These are phyloP conservation scores for Collichthys lucidus DNA, from an alignment of 2,113 vertebrate genomes.

Conservation along the genomic window DNA sequence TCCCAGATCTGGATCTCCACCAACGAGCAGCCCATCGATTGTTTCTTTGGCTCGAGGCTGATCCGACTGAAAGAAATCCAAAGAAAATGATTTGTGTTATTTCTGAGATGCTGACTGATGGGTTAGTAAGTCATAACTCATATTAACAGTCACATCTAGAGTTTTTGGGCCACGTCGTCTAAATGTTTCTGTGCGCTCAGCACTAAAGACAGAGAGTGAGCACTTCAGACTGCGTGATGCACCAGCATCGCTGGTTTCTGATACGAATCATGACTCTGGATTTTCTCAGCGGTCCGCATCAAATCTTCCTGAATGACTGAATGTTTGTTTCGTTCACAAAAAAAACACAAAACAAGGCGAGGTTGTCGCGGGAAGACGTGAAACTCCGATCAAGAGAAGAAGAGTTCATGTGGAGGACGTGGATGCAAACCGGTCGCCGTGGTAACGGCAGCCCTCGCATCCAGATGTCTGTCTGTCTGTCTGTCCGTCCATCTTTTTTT, in stretches of 20 bases:
- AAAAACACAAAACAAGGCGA: background rate
- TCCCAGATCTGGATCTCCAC: constrained; percentile 7
- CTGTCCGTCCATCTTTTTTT: background rate
- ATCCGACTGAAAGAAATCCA: background rate
- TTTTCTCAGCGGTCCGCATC: background rate
- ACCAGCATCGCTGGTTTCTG: background rate
- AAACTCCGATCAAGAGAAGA: background rate
- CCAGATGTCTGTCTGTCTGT: background rate
- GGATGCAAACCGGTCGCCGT: constrained; percentile 23
- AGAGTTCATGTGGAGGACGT: constrained; percentile 41
- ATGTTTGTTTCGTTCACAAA: background rate
- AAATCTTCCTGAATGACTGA: background rate
- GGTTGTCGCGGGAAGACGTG: background rate
- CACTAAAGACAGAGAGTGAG: no score
- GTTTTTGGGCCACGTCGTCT: no score
- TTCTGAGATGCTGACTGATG: no score
- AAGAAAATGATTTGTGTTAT: background rate
- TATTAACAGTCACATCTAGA: no score
- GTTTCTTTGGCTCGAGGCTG: background rate
- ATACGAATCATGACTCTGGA: no score
- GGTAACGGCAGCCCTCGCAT: constrained; percentile 48
- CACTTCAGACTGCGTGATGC: background rate
- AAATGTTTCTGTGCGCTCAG: no score
- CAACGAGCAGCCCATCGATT: background rate
- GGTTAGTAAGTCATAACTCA: no score